phyloP scores from a whole-genome alignment of 2,797 vertebrate species.

The Spinibarbus caldwelli region DNA sequence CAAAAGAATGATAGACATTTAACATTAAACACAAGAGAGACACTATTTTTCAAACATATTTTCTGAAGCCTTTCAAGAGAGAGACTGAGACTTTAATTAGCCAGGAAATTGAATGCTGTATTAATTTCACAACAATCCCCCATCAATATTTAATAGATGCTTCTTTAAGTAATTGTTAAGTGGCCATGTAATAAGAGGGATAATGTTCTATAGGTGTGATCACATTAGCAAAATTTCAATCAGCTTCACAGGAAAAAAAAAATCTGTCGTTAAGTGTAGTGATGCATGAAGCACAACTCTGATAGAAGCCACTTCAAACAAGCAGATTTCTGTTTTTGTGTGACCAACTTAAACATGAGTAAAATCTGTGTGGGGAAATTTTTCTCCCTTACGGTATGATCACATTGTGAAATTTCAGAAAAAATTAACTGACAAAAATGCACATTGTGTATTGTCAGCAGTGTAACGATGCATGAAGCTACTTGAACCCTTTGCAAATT shows the following conservation, averaged over 20 bases:
- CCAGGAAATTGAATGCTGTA: background rate
- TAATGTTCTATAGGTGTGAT: background rate
- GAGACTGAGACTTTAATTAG: background rate
- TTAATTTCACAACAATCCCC: background rate
- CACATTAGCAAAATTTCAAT: background rate
- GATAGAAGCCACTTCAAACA: background rate
- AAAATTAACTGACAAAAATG: too few species aligned
- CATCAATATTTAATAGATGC: background rate
- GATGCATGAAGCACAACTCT: background rate
- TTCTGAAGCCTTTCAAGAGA: conserved; percentile 15
- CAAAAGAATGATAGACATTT: background rate
- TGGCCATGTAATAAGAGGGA: background rate
- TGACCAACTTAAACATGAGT: too few species aligned
- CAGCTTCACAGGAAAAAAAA: background rate
- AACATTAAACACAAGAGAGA: conserved; percentile 11
- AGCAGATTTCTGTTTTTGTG: background rate
- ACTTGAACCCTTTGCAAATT: too few species aligned
- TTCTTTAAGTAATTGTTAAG: background rate
- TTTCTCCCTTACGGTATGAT: too few species aligned
- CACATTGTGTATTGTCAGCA: too few species aligned
- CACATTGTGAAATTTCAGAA: too few species aligned
- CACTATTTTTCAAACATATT: background rate
- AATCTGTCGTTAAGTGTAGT: background rate
- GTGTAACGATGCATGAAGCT: too few species aligned
- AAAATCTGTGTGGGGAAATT: too few species aligned